These are phyloP conservation scores for Montipora cactus DNA, from an alignment of 64 coral and sea anemone genomes.

Conservation along the genomic window DNA sequence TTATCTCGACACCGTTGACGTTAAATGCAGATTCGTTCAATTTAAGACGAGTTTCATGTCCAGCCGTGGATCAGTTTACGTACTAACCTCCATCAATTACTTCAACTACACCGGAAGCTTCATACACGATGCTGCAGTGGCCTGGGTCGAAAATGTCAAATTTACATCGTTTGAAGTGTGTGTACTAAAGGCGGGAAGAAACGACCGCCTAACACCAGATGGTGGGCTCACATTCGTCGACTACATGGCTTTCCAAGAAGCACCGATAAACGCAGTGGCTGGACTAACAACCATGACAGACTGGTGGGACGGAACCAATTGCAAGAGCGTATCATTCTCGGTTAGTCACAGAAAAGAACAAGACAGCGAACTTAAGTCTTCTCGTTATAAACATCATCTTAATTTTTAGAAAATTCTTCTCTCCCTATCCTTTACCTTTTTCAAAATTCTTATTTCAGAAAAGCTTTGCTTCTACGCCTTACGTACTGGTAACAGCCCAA, in stretches of 20 bases:
- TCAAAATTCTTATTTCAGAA: not conserved
- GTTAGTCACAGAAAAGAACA: not conserved
- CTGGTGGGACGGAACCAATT: conserved; percentile 86
- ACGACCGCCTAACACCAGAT: conserved; percentile 76
- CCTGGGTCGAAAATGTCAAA: conserved; percentile 69
- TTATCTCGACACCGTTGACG: conserved; percentile 57
- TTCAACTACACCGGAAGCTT: conserved; percentile 57
- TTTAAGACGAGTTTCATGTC: conserved; percentile 42
- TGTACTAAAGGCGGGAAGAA: conserved; percentile 74
- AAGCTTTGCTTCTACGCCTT: not conserved
- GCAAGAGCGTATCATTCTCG: not conserved
- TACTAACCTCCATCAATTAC: conserved; percentile 70
- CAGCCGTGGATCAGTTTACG: conserved; percentile 15
- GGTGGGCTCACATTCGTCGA: conserved; percentile 59
- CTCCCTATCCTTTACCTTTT: not conserved
- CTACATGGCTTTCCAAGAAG: conserved; percentile 77
- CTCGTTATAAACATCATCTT: not conserved
- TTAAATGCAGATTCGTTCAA: conserved; percentile 59
- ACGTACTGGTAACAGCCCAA: conserved; percentile 24
- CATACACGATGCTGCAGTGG: conserved; percentile 76
- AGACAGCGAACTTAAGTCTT: not conserved
- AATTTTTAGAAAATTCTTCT: no score
- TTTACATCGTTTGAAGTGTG: conserved; percentile 62
- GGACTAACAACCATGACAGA: conserved; percentile 25
- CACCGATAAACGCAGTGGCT: conserved; percentile 50